Base-by-base conservation (phyloP, 1,140 invertebrate species). In the Spodoptera frugiperda region DNA sequence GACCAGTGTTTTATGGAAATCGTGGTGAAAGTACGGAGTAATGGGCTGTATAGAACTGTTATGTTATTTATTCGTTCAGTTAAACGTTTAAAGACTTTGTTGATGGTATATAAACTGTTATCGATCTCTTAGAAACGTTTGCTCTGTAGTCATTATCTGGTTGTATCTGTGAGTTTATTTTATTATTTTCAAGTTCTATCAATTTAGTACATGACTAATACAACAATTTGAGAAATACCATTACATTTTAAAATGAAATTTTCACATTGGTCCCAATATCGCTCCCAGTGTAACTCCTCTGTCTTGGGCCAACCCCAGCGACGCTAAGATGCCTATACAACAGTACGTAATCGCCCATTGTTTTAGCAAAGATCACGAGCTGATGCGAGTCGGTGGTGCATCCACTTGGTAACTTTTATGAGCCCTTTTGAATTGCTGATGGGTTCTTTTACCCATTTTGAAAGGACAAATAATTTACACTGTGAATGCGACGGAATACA, bases 291-390 rank as follows among this genome's bases (percentile, higher is more conserved):
- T 53, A 19, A 53, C 25, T 46, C 67, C 17, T 9, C 14, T 78
- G 8, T 17, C 53, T 84, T 82, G 65, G 57, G 78, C 85, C 80
- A 82, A 30, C 68, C 46, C 57, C 63, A 55, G 71, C 4, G 76
- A 82, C 78, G 70, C 75, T 71, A 77, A 77, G 57, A 84, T 87
- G 77, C 84, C 83, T 83, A 86, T 85, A 78, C 84, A 82, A 82
- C 87, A 88, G 84, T 85, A 87, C 84, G 86, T 92, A 92, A 92
- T 91, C 91, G 90, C 77, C 89, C 81, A 92, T 93, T 93, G 92
- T 93, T 84, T 90, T 74, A 78, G 68, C 77, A 48, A 73, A 70
- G 78, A 89, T 92, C 92, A 93, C 92, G 91, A 93, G 70, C 84
- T 91, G 90, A 90, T 88, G 86, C 83, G 86, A 80, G 78, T 77